These are phyloP conservation scores for Prenolepis imparis DNA, from an alignment of 2,888 invertebrate genomes.

Conservation along the genomic window DNA sequence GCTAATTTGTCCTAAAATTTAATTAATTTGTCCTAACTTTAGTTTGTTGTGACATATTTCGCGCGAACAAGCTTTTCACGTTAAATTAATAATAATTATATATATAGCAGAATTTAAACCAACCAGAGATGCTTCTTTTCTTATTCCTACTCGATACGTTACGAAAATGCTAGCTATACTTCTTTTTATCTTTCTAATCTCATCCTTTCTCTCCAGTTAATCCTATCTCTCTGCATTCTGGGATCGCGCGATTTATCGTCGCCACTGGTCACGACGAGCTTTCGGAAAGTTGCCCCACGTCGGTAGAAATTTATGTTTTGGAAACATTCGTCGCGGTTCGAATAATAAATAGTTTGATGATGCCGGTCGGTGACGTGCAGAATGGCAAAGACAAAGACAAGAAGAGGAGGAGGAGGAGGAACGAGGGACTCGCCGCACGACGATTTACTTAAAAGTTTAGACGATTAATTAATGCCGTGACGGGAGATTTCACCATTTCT, in stretches of 20 bases:
- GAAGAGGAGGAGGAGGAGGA: background rate
- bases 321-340: conserved; percentile 54
- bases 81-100: background rate
- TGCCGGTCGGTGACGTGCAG: conserved; percentile 49
- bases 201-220: conserved; percentile 49
- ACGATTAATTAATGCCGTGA: conserved; percentile 81
- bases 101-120: background rate
- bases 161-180: background rate
- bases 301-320: conserved; percentile 69
- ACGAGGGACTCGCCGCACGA: conserved; percentile 41
- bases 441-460: conserved; percentile 81
- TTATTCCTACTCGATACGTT: background rate
- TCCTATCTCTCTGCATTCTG: conserved; percentile 44
- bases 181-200: conserved; percentile 31
- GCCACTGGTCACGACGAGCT: conserved; percentile 8
- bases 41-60: too few species aligned
- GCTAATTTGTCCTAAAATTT: too few species aligned
- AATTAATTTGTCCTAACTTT: conserved; percentile 14
- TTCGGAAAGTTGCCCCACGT: conserved; percentile 61
- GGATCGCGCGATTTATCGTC: conserved; percentile 25
- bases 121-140: background rate
- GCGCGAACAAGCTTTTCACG: background rate
- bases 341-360: conserved; percentile 65
- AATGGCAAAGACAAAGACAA: conserved; percentile 43
- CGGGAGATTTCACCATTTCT: conserved; percentile 55